These are phyloP conservation scores for Drosophila subobscura DNA, from an alignment of 1,140 invertebrate genomes.

Conservation along the genomic window DNA sequence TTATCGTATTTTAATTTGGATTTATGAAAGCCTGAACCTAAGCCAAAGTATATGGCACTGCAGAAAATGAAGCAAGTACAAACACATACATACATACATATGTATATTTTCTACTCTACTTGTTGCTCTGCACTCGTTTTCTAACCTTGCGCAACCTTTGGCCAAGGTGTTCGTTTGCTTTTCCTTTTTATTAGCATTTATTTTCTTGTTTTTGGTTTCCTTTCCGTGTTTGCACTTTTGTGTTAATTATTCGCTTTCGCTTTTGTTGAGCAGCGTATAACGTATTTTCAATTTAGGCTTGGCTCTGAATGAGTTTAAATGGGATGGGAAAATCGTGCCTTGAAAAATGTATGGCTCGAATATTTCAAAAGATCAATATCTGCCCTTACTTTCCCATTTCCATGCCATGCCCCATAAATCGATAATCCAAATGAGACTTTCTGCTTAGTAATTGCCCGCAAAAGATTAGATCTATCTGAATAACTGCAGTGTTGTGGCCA, in stretches of 20 bases:
- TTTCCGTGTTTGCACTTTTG: conserved; percentile 30
- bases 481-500: too few relatives aligned
- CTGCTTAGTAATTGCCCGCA: conserved; percentile 34
- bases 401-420: conserved; percentile 7
- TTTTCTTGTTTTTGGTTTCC: conserved; percentile 1
- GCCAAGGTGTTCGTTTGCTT: neutral
- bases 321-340: conserved; percentile 29
- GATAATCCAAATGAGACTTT: conserved; percentile 23
- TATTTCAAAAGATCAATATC: neutral
- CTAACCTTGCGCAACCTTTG: conserved; percentile 30
- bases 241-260: conserved; percentile 35
- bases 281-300: too few relatives aligned
- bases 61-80: too few relatives aligned
- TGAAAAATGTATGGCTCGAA: neutral
- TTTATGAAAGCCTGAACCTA: too few relatives aligned
- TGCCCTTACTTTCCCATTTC: conserved; percentile 1
- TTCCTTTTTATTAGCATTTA: conserved; percentile 16
- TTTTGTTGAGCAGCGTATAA: conserved; percentile 3
- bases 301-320: conserved; percentile 5
- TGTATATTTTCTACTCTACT: too few relatives aligned
- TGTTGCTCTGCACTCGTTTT: neutral
- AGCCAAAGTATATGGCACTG: too few relatives aligned
- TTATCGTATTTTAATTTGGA: too few relatives aligned
- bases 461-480: conserved; percentile 22
- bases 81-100: too few relatives aligned